phyloP scores from a whole-genome alignment of 2,113 vertebrate species.

The Candoia aspera region DNA sequence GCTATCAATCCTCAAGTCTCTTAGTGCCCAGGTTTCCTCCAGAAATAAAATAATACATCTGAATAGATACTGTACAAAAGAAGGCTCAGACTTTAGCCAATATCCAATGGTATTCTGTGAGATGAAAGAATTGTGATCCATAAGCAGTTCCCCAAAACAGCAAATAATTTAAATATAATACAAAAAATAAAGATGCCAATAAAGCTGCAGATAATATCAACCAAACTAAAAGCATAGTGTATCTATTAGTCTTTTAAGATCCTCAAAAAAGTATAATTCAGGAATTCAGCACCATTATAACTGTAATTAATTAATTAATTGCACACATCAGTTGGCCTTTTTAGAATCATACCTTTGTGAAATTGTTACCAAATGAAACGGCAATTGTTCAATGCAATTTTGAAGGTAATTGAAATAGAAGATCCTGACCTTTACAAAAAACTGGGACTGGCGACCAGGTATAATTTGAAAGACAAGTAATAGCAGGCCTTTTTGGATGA shows the following conservation, averaged over 20 bases:
- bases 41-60: not conserved
- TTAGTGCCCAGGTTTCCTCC: not conserved
- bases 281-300: not conserved
- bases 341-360: not conserved
- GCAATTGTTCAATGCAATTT: not conserved
- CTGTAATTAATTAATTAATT: not conserved
- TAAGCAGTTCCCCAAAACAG: not conserved
- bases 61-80: not conserved
- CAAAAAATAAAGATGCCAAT: not conserved
- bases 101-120: not conserved
- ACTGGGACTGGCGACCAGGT: slow-evolving; percentile 44
- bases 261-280: not conserved
- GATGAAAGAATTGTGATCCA: not conserved
- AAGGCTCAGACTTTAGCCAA: not conserved
- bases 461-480: slow-evolving; percentile 57
- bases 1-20: not conserved
- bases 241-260: not conserved
- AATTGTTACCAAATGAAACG: not conserved
- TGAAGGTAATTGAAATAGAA: not conserved
- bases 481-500: slow-evolving; percentile 14
- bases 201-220: not conserved
- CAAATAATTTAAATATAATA: not conserved
- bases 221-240: not conserved
- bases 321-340: not conserved
- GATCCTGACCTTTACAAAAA: slow-evolving; percentile 64